Base-by-base conservation (phyloP, 2,797 vertebrate genomes). In the Rhinoraja longicauda region DNA sequence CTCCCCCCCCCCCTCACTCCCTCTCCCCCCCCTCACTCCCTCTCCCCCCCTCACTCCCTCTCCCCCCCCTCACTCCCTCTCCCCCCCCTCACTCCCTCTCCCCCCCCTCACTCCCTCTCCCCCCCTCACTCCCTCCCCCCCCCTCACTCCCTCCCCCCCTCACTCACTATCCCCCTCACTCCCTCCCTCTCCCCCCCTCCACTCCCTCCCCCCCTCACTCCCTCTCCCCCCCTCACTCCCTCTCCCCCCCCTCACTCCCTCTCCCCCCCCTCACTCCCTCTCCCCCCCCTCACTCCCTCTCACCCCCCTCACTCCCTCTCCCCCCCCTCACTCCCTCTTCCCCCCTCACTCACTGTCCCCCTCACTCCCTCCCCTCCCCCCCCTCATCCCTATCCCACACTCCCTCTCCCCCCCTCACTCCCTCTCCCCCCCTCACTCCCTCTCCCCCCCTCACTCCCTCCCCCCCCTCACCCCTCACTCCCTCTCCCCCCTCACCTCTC, bases 111-210 rank as follows among this genome's bases (percentile, higher is more conserved):
- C 15, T 17, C 36, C 19, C 19, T n/a, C n/a, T 39, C 1, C 94
- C 94, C 81, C 92, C 32, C 59, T 45, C n/a, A 1, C 5, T 45
- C 93, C 59, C 93, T 93, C 62, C 92, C 84, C 13, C 86, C 53
- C 78, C n/a, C 93, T 8, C 17, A 81, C 93, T 79, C 92, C 93
- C 93, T 62, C 1, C 6, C 64, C 10, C 64, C 1, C 2, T 13
- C 64, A 13, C 0, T 19, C 64, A 1, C 29, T 86, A 26, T 57
- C n/a, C 72, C 67, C 92, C 10, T 9, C 7, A 36, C 92, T n/a
- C 72, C 76, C 64, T 12, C n/a, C 24, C n/a, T 1, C 12, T 1
- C n/a, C 59, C 29, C 57, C 17, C 15, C 39, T 21, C 9, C 64
- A 1, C 5, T 45, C 62, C 15, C 62, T 4, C 8, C 7, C 72